Base-by-base conservation (phyloP, 2,888 invertebrate genomes). In the Phortica okadai region DNA sequence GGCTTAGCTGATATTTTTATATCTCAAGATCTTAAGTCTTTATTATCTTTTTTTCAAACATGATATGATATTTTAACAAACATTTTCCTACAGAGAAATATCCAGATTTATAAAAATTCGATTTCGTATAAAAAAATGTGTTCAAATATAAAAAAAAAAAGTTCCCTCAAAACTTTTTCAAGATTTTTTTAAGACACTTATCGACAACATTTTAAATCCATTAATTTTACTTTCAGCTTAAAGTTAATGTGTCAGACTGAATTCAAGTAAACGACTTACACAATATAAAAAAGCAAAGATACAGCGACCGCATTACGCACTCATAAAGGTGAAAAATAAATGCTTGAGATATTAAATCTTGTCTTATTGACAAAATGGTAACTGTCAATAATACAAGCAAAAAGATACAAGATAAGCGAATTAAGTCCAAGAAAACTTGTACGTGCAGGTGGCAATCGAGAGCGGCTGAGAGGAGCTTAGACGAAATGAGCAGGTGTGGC, bases 311-410 rank as follows among this genome's bases (percentile, higher is more conserved):
- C 10, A 21, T 62, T 62, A 62, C 62, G 2, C 62, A 62, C 21
- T 3, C 62, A 62, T 25, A 62, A 62, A 7, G 21, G 21, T 8
- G 4, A 3, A 25, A 62, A 62, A 62, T 8, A 62, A 62, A 59
- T 16, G 21, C n/a, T 21, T 11, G 25, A 62, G 25, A 5, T 14
- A 59, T 7, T 14, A 59, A 59, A 59, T 25, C n/a, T 4, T 62
- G 10, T 25, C 62, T 16, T 5, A 62, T 69, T 25, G 50, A 69
- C 69, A 45, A 69, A 69, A 45, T 69, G 69, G 44, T 45, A 21
- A 45, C 69, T 69, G 69, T 69, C 69, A 69, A 69, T 69, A 25
- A 44, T 11, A 69, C 45, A 41, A 69, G 25, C 62, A 62, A 62
- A 62, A 7, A 16, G 62, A 62, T 62, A 62, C 62, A 62, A 62